Evolutionary conservation across 2,113 vertebrate genomes (phyloP).

Genomic region (Microtus oregoni): DNA sequence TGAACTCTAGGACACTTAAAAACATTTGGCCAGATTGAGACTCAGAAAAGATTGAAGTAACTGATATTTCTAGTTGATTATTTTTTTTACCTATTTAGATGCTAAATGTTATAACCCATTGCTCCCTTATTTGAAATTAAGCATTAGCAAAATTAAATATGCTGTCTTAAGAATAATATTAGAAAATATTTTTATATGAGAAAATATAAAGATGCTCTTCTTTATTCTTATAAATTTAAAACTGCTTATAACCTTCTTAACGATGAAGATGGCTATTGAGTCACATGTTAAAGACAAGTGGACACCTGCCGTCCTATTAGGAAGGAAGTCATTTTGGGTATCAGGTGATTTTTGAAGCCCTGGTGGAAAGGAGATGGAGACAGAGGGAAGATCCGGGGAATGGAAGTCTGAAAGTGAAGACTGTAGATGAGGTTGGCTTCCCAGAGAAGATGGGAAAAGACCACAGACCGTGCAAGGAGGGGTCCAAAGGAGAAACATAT

Average conservation of each 20-base stretch:
- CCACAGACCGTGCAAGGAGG: too few relatives aligned
- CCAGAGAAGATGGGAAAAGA: neutral
- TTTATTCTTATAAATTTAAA: neutral
- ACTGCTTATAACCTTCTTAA: neutral
- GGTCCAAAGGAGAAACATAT: neutral
- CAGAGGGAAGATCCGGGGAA: neutral
- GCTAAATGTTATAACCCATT: neutral
- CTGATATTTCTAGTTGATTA: neutral
- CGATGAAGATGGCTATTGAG: neutral
- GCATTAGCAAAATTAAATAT: neutral
- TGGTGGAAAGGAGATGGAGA: neutral
- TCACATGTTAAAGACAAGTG: neutral
- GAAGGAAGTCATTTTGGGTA: neutral
- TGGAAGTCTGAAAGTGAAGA: neutral
- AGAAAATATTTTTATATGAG: conserved; percentile 2
- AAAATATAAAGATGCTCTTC: neutral
- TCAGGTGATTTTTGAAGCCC: neutral
- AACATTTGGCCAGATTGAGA: neutral
- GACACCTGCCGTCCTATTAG: neutral
- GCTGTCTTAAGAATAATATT: neutral
- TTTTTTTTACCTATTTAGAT: neutral
- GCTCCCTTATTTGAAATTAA: neutral
- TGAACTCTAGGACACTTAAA: neutral
- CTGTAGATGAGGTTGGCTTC: neutral
- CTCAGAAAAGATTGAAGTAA: neutral